A percentile compares a stretch with the other conserved stretches of the same genome.
Conservation (phyloP, 2,888 invertebrate species). For the Phyto melanocephala region DNA sequence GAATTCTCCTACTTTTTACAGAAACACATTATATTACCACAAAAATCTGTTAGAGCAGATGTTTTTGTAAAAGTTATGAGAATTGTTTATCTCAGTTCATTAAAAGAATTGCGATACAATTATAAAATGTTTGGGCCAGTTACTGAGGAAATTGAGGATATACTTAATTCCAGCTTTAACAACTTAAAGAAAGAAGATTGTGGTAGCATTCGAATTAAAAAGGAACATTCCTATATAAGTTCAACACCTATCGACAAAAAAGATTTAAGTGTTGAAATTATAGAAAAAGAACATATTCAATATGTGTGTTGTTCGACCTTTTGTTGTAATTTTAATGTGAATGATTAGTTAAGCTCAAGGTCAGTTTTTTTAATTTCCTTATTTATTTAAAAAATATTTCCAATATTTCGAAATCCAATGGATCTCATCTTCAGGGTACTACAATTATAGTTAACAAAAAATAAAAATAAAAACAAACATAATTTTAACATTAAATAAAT, state of each 20-base stretch:
- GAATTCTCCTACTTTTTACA: background rate
- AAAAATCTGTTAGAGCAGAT: slow-evolving; percentile 4
- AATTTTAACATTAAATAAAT: too few species aligned
- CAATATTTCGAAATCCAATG: too few species aligned
- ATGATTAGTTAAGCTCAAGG: too few species aligned
- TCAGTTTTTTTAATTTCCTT: too few species aligned
- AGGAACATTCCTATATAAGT: background rate
- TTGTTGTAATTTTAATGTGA: too few species aligned
- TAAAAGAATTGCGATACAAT: background rate
- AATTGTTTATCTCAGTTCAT: background rate
- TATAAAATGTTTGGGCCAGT: background rate
- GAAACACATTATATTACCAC: background rate
- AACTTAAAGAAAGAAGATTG: background rate
- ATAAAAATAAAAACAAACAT: too few species aligned
- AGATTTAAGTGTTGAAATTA: background rate
- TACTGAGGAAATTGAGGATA: background rate
- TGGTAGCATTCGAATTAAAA: background rate
- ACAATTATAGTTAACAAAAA: too few species aligned
- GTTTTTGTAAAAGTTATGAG: background rate
- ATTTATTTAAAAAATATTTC: too few species aligned
- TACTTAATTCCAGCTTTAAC: background rate
- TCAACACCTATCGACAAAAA: background rate
- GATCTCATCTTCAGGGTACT: too few species aligned
- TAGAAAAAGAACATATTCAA: too few species aligned
- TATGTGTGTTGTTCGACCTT: too few species aligned